Evolutionary conservation across 1,140 invertebrate genomes (phyloP).

Genomic region (Dermatophagoides farinae): DNA sequence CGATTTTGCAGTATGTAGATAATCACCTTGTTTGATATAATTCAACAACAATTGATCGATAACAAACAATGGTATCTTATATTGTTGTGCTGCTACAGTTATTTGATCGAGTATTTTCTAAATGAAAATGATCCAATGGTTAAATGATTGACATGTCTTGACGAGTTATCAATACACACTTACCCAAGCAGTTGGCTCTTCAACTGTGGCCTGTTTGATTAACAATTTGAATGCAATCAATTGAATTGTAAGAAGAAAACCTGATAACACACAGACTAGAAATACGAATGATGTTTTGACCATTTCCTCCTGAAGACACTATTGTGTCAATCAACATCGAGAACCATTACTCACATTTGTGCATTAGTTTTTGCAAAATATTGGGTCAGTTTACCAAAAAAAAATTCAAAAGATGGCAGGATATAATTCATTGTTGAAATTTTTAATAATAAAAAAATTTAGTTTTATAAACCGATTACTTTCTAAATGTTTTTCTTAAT

Average conservation of each 20-base stretch:
- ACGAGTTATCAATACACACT: not conserved
- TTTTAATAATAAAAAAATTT: not conserved
- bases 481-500: too few relatives aligned
- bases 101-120: slow-evolving; percentile 6
- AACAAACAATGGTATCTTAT: slow-evolving; percentile 17
- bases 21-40: slow-evolving; percentile 9
- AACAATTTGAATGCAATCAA: slow-evolving; percentile 10
- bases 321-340: too few relatives aligned
- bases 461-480: too few relatives aligned
- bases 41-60: slow-evolving; percentile 15
- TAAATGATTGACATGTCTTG: not conserved
- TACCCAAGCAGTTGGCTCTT: slow-evolving; percentile 11
- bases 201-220: not conserved
- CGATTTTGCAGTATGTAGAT: not conserved
- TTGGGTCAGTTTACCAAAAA: too few relatives aligned
- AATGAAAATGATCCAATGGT: not conserved
- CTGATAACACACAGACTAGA: slow-evolving; percentile 3
- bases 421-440: not conserved
- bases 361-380: too few relatives aligned
- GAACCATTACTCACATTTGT: too few relatives aligned
- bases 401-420: not conserved
- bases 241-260: slow-evolving; percentile 13
- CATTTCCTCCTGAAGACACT: slow-evolving; percentile 8
- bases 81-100: not conserved
- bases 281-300: slow-evolving; percentile 10